Conservation (phyloP, 2,888 invertebrate species). For the Frankliniella intonsa region DNA sequence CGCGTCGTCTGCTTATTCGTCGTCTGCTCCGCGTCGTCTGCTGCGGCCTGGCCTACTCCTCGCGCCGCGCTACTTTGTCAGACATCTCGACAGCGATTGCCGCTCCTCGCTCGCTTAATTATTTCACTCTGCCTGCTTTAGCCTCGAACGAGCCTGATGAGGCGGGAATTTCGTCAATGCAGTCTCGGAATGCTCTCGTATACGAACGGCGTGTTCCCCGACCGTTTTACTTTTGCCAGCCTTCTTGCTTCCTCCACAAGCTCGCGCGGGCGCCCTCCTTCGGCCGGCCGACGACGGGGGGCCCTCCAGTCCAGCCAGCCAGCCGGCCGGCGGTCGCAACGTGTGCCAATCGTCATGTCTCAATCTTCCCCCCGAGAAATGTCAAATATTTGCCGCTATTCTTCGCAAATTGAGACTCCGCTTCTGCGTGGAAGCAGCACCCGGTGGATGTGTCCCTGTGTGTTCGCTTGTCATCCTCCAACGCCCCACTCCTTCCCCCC, state of each 20-base stretch:
- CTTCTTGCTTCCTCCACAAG: too few species aligned
- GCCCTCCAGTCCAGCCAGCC: too few species aligned
- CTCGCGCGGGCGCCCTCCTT: too few species aligned
- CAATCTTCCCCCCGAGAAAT: neutral
- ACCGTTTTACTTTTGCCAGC: too few species aligned
- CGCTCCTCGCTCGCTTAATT: too few species aligned
- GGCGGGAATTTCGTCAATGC: too few species aligned
- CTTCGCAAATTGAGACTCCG: neutral
- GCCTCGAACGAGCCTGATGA: too few species aligned
- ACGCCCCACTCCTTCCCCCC: neutral
- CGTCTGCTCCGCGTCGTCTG: neutral
- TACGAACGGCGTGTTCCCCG: too few species aligned
- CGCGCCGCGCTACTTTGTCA: too few species aligned
- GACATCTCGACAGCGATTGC: too few species aligned
- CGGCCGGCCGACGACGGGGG: neutral
- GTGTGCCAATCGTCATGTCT: conserved; percentile 1
- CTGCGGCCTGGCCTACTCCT: neutral
- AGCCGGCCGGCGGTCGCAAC: neutral
- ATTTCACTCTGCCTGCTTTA: too few species aligned
- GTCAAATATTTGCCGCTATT: conserved; percentile 1
- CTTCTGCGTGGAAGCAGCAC: neutral
- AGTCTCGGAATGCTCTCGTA: too few species aligned
- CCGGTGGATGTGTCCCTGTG: neutral
- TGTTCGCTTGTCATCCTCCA: neutral
- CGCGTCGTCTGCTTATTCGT: neutral